Evolutionary conservation across 2,888 invertebrate species (phyloP), one percentile per base, ranked within the genome.

Genomic region (Nycteola revayana): DNA sequence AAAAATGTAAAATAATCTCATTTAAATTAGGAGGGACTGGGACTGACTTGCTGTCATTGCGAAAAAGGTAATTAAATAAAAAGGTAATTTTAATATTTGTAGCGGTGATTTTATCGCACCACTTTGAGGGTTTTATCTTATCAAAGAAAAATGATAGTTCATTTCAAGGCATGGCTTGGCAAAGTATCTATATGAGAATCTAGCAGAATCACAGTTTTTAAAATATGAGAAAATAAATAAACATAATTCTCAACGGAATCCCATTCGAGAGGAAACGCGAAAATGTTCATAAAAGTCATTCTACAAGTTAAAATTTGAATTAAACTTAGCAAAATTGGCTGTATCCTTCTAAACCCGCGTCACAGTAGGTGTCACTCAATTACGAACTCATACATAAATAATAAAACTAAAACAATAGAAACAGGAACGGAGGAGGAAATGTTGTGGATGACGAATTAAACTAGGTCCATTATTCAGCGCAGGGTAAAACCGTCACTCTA

Each of bases 71-170:
- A 37, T 40, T 33, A 49, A 35, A 33, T 39, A 43, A 40, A 50
- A 44, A 36, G 34, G 39, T 31, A 34, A 39, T 52, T 49, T 34
- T 38, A 51, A 47, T 47, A 37, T 52, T 38, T 36, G 32, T 32
- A 27, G 21, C 37, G 36, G 32, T 46, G 30, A 46, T 41, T 34
- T 41, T 34, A n/a, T n/a, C n/a, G n/a, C n/a, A n/a, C n/a, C n/a
- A n/a, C n/a, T n/a, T n/a, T n/a, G n/a, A n/a, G n/a, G n/a, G n/a
- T n/a, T n/a, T n/a, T n/a, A n/a, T n/a, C n/a, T n/a, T n/a, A n/a
- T n/a, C n/a, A n/a, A n/a, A n/a, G n/a, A n/a, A n/a, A n/a, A n/a
- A n/a, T n/a, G n/a, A n/a, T n/a, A n/a, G n/a, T n/a, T n/a, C n/a
- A n/a, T n/a, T n/a, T n/a, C n/a, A n/a, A n/a, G n/a, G n/a, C n/a